These are phyloP conservation scores for Adrianichthys oophorus DNA, from an alignment of 2,797 vertebrate species.

Conservation along the genomic window DNA sequence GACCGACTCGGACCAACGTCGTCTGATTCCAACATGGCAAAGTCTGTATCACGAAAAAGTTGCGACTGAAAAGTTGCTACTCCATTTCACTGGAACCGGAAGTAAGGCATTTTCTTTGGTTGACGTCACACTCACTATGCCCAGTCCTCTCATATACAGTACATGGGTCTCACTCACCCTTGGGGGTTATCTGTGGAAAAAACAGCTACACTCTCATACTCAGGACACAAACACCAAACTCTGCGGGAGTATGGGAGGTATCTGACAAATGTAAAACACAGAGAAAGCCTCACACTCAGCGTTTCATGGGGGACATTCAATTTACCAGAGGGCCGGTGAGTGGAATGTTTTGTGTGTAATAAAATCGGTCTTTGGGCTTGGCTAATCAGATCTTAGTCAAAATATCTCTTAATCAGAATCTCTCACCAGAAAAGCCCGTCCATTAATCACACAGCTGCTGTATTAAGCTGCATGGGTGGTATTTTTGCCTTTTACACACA, in stretches of 20 bases:
- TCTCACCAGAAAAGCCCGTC: slow-evolving; percentile 72
- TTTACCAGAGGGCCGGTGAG: slow-evolving; percentile 72
- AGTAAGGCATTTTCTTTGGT: no score
- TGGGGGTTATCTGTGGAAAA: no score
- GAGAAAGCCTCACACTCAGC: slow-evolving; percentile 63
- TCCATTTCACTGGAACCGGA: no score
- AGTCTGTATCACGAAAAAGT: no score
- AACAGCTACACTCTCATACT: slow-evolving; percentile 47
- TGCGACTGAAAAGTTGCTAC: no score
- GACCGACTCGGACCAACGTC: no score
- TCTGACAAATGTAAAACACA: slow-evolving; percentile 63
- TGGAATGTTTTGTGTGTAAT: slow-evolving; percentile 79
- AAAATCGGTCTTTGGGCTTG: slow-evolving; percentile 78
- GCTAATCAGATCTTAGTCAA: slow-evolving; percentile 80
- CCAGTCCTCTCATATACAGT: no score
- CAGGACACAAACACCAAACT: slow-evolving; percentile 30
- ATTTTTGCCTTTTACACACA: slow-evolving; percentile 60
- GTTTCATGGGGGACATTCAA: slow-evolving; percentile 70
- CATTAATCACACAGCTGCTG: slow-evolving; percentile 79
- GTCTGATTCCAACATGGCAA: no score
- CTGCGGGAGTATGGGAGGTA: slow-evolving; percentile 52
- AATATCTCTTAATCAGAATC: slow-evolving; percentile 81
- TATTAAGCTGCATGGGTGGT: slow-evolving; percentile 78
- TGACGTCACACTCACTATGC: no score
- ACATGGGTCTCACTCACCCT: no score